Evolutionary conservation across 2,888 invertebrate genomes (phyloP).

Genomic region (Busseola fusca): DNA sequence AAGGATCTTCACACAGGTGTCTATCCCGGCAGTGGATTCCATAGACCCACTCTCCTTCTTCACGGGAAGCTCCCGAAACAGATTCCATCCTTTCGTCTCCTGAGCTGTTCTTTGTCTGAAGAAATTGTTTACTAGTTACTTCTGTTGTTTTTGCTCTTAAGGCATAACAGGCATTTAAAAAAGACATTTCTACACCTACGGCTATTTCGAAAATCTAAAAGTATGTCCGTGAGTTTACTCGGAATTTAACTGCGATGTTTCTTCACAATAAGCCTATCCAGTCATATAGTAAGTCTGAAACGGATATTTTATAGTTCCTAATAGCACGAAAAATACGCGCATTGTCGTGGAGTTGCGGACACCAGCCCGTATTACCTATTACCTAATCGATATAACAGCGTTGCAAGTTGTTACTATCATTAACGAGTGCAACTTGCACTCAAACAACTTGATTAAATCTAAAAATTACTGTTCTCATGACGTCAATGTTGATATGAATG

Average conservation of each 20-base stretch:
- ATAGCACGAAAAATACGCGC: too few relatives aligned
- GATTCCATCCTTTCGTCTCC: conserved; percentile 93
- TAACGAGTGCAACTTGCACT: neutral
- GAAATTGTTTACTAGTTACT: conserved; percentile 20
- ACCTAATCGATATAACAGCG: neutral
- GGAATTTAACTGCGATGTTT: neutral
- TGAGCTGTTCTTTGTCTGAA: conserved; percentile 86
- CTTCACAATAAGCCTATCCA: neutral
- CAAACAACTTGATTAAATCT: neutral
- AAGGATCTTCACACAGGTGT: conserved; percentile 89
- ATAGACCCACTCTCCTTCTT: conserved; percentile 92
- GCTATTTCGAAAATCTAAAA: conserved; percentile 3
- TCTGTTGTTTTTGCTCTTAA: neutral
- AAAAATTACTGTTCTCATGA: conserved; percentile 10
- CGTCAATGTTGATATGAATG: neutral
- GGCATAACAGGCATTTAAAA: neutral
- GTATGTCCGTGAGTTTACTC: neutral
- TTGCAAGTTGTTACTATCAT: neutral
- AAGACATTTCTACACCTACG: conserved; percentile 9
- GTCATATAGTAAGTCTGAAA: neutral
- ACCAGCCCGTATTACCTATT: too few relatives aligned
- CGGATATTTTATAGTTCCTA: neutral
- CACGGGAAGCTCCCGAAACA: conserved; percentile 92
- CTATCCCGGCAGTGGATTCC: conserved; percentile 90
- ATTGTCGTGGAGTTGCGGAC: too few relatives aligned